Evolutionary conservation across 2,113 vertebrate species (phyloP), one percentile per base, ranked within the genome.

Genomic region (Tylochromis polylepis): DNA sequence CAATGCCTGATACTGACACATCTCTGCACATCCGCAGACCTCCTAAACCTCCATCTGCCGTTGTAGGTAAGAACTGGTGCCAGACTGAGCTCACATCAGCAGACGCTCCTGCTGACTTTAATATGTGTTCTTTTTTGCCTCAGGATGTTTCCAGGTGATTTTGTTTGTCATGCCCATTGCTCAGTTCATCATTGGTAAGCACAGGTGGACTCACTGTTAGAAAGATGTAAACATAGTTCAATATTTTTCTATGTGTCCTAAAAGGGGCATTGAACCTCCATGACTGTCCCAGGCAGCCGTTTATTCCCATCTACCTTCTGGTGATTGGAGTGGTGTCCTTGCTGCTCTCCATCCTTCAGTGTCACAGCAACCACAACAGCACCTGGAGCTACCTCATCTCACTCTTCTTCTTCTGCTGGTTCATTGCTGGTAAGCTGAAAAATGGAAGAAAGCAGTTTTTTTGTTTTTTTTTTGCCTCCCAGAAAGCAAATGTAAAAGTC

Each of bases 221-320:
- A 31, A 46, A 27, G 70, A 27, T 75, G 43, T 29, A 75, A 3
- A 18, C 27, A 49, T 29, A 70, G 51, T 27, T 6, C 7, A 27
- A 53, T 34, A n/a, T 22, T 36, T 22, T n/a, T 67, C 20, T 22
- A 11, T 41, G 20, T 60, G 55, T 82, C 22, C 18, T 15, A 24
- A 72, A 95, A 60, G 94, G 94, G 57, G 82, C 82, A 4, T 3
- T 82, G 7, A 87, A 94, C 78, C 80, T 90, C 3, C 3, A 84
- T 8, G 88, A 92, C 34, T 95, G 94, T 46, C 86, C 93, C 5
- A 34, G 60, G 41, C 89, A 95, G 88, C 56, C 3, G 60, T 85
- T 86, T 36, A 94, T 95, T 75, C 91, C 95, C 53, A 43, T 92
- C 51, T 95, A 92, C 62, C 34, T 95, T 70, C 1, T 94, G 36